Conservation (phyloP, 2,888 invertebrate genomes). For the Drosophila tanythrix region DNA sequence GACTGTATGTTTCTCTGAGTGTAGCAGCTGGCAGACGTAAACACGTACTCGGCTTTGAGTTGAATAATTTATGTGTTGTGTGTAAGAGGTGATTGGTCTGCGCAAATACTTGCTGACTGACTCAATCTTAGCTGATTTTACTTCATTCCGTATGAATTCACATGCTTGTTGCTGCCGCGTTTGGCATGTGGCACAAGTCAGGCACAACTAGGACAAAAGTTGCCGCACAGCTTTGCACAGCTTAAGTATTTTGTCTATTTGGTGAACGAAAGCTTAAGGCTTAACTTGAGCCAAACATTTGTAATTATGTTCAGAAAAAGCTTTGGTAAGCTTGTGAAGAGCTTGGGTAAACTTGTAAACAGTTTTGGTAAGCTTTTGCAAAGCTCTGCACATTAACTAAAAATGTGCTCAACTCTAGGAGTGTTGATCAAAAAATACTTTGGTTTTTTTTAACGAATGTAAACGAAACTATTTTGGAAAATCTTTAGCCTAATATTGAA, state of each 20-base stretch:
- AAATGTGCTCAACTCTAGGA: neutral
- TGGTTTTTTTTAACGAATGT: neutral
- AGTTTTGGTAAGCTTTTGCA: neutral
- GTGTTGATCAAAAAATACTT: neutral
- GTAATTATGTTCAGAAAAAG: neutral
- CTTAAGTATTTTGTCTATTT: neutral
- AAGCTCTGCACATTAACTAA: no score
- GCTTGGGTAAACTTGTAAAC: neutral
- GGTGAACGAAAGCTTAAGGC: neutral
- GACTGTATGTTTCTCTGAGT: neutral
- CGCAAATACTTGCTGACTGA: slow-evolving; percentile 18
- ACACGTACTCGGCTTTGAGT: slow-evolving; percentile 11
- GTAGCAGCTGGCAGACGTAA: slow-evolving; percentile 12
- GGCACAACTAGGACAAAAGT: slow-evolving; percentile 18
- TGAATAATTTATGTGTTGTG: slow-evolving; percentile 26
- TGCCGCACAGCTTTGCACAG: neutral
- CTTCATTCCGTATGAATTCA: neutral
- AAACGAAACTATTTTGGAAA: neutral
- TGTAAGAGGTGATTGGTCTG: slow-evolving; percentile 54
- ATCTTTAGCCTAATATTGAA: neutral
- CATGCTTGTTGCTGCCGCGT: slow-evolving; percentile 18
- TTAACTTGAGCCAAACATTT: neutral
- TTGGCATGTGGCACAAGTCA: slow-evolving; percentile 33
- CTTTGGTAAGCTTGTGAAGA: neutral
- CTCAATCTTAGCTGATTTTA: slow-evolving; percentile 2